Evolutionary conservation across 53 echinoderm and acorn worm genomes (phyloP), one percentile per base, ranked within the genome.

Genomic region (Arbacia lixula): DNA sequence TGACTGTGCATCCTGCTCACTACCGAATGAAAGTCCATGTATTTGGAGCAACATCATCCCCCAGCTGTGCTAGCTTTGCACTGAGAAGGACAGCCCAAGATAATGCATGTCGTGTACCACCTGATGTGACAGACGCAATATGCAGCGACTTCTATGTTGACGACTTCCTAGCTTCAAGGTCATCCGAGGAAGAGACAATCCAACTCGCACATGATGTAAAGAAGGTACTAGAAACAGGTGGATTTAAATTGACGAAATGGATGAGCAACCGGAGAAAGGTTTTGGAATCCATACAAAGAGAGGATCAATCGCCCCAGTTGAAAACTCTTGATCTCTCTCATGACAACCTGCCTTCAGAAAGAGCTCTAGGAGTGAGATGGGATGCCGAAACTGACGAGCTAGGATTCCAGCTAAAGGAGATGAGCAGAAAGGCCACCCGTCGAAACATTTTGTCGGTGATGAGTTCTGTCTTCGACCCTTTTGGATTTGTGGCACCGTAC

Each of bases 1-100:
- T 65, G 11, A 28, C 64, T 30, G 63, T n/a, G 71, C 41, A 73
- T 17, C 53, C 73, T 52, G 53, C 17, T 2, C 30, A 39, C 6
- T 90, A 90, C 68, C 40, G 87, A 34, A 93, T 93, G 90, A 20
- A 60, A n/a, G 90, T 90, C 22, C 92, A 92, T 41, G 30, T 88
- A 4, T 92, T 92, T 65, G 92, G 92, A 0, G 85, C 85, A 4
- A 81, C 60, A 0, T 88, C 88, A 19, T 92, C 86, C 28, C 92
- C 92, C 1, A 88, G 88, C 26, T 88, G 90, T 46, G 90, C 93
- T 24, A 88, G 61, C 38, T 82, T 50, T 76, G 88, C 81, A 11
- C 33, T 94, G 82, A 90, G 68, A 49, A 87, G 65, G 55, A 90
- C 86, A 20, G 88, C 88, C 36, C 27, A 12, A 21, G 85, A 90